Conservation (phyloP, 1,140 invertebrate species). For the Phymorhynchus buccinoides region DNA sequence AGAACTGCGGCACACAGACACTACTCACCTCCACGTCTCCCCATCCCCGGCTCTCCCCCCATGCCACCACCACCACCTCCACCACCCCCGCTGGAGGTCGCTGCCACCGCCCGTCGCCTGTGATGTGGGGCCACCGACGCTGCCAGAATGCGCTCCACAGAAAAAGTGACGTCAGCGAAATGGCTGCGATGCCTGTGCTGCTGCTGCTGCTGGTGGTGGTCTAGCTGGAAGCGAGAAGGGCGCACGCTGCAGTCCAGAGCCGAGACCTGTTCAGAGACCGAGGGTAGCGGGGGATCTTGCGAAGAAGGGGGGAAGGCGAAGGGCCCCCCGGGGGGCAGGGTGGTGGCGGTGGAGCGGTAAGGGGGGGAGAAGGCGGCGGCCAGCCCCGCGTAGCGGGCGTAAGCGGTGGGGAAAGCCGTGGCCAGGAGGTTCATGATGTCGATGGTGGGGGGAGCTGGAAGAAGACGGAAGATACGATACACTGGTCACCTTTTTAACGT, state of each 20-base stretch:
- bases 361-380: slow-evolving; percentile 17
- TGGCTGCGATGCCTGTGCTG: not conserved
- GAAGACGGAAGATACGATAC: no score
- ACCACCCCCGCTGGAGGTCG: not conserved
- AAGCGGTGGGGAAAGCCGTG: slow-evolving; percentile 28
- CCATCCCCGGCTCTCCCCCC: not conserved
- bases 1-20: no score
- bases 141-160: slow-evolving; percentile 29
- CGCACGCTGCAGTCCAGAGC: slow-evolving; percentile 29
- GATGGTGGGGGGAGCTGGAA: not conserved
- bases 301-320: not conserved
- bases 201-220: slow-evolving; percentile 20
- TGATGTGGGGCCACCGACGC: not conserved
- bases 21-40: no score
- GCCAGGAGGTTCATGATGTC: slow-evolving; percentile 34
- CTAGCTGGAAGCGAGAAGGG: slow-evolving; percentile 16
- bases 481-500: no score
- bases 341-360: not conserved
- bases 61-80: not conserved
- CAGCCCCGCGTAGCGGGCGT: slow-evolving; percentile 29
- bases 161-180: slow-evolving; percentile 33
- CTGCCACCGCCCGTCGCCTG: no score
- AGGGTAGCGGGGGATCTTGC: not conserved
- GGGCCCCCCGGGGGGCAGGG: slow-evolving; percentile 5
- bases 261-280: slow-evolving; percentile 24